Evolutionary conservation across 1,140 invertebrate genomes (phyloP), one percentile per base, ranked within the genome.

Genomic region (Papilio xuthus): DNA sequence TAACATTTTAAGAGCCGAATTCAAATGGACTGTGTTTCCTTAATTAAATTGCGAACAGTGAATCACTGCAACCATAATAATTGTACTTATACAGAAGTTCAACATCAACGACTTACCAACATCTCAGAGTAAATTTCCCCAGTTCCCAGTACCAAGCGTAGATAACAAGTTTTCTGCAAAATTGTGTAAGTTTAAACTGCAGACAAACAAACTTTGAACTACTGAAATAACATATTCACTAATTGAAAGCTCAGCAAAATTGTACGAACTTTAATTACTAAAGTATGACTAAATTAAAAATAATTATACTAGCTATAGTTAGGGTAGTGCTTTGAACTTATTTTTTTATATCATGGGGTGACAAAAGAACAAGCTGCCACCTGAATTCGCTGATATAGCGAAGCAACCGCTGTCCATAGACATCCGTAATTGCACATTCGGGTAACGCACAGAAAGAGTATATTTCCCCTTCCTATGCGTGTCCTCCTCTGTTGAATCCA

Each of bases 21-120:
- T 56, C 4, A 67, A 67, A 12, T 4, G 56, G 20, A 9, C 4
- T 18, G 26, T 15, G 26, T 67, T 67, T 67, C 13, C 60, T 28
- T 67, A 67, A 67, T 67, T 67, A 67, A 67, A 67, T 67, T 67
- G 26, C 60, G 60, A 67, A 28, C n/a, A 56, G 23, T 67, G 60
- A 67, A 18, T 32, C 23, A 67, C 60, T 67, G 18, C 60, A 67
- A 67, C 26, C 60, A 67, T 26, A 67, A 67, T 37, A 37, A 37
- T 37, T 37, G 32, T 37, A 7, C 4, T 67, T 67, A 63, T 28
- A 67, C 60, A 12, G 60, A 28, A 67, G 23, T 67, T 67, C 18
- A 67, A 32, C 60, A 67, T 67, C 26, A 28, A 67, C 60, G 60
- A 67, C 60, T 60, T 60, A 23, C 9, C 26, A 67, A 67, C 60